Evolutionary conservation across 2,113 vertebrate genomes (phyloP), one percentile per base, ranked within the genome.

Genomic region (Danio rerio): DNA sequence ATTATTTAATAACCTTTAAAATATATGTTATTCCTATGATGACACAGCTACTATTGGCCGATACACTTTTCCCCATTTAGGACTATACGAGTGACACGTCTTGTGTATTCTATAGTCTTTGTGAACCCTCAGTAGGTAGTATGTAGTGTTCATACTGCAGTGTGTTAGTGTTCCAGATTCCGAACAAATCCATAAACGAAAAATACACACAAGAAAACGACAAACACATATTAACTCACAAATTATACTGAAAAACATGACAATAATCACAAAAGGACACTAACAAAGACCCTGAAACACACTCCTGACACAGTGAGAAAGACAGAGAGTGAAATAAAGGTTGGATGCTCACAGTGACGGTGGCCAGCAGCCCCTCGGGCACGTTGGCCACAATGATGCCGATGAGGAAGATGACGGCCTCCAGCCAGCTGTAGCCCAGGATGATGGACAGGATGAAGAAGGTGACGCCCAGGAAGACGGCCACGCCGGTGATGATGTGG

Each of bases 321-420:
- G 1, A 42, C 11, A 43, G 13, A 15, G 16, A 52, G 9, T 68
- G 59, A 7, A 50, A 6, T 2, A 15, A 53, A 62, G 9, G 16
- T 12, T 9, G 16, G 1, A 31, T 78, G 91, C 95, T 96, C 90
- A 97, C 96, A 9, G 96, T 97, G 89, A 97, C 96, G 0, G 96
- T 97, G 81, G 96, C 96, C 93, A 97, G 94, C 69, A 96, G 93
- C 0, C 96, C 96, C 86, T 97, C 96, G 0, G 96, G 96, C 47
- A 97, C 96, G 21, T 97, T 97, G 62, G 96, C 96, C 10, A 97
- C 96, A 3, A 97, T 97, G 93, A 97, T 97, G 49, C 96, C 96
- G 1, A 97, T 97, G 89, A 97, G 96, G 93, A 97, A 97, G 90
- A 97, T 97, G 88, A 97, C 96, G 0, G 96, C 96, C 83, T 97